These are phyloP conservation scores for Palythoa grandiflora DNA, from an alignment of 92 coral and sea anemone species.

Conservation along the genomic window DNA sequence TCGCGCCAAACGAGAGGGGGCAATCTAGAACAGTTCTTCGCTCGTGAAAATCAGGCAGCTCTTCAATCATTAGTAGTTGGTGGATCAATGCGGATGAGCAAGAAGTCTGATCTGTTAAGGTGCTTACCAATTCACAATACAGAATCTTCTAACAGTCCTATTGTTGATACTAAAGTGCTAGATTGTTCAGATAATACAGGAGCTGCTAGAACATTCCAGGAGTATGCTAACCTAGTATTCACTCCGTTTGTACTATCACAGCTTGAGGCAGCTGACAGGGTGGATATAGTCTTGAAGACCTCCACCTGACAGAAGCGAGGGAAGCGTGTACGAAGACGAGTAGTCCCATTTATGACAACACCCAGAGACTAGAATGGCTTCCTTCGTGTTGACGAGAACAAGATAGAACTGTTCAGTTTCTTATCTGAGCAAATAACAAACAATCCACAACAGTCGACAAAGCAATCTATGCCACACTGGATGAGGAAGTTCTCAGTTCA, in stretches of 20 bases:
- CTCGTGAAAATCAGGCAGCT: constrained; percentile 62
- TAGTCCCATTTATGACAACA: neutral
- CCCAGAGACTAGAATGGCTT: constrained; percentile 43
- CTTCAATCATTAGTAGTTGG: constrained; percentile 58
- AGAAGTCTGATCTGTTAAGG: constrained; percentile 60
- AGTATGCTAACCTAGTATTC: constrained; percentile 56
- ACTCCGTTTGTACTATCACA: constrained; percentile 57
- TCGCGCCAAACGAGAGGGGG: no score
- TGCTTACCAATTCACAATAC: constrained; percentile 25
- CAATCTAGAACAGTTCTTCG: constrained; percentile 65
- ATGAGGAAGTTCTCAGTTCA: constrained; percentile 36
- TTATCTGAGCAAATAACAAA: constrained; percentile 42
- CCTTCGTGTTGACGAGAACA: constrained; percentile 28
- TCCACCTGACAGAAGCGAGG: constrained; percentile 15
- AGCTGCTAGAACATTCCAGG: constrained; percentile 55
- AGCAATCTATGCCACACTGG: constrained; percentile 42
- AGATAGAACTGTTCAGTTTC: constrained; percentile 43
- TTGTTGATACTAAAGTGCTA: constrained; percentile 26
- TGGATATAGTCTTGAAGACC: constrained; percentile 56
- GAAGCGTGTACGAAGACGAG: neutral
- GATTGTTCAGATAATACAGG: constrained; percentile 50
- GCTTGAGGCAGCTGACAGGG: constrained; percentile 48
- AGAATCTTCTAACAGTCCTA: neutral
- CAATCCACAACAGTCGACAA: constrained; percentile 25
- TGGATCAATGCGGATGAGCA: constrained; percentile 32